Base-by-base conservation (phyloP, 2,797 vertebrate genomes). In the Nothura maculosa region DNA sequence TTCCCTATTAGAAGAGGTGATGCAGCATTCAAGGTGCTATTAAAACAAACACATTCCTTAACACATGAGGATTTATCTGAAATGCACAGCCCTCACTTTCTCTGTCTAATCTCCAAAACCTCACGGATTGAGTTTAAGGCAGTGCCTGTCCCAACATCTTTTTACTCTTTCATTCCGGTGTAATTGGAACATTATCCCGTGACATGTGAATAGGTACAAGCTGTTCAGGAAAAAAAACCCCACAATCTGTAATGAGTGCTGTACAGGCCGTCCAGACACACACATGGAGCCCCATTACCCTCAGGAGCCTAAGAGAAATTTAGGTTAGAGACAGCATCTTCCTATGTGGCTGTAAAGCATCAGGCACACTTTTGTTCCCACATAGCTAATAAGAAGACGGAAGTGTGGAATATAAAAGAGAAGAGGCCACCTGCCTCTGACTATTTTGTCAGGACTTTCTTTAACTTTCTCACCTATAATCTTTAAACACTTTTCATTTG, bases 1-100 rank as follows among this genome's bases (percentile, higher is more conserved):
- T 96, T 97, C 94, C 96, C 92, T 96, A 91, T 97, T 97, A 97
- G 88, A 66, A 61, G 87, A 97, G 96, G 96, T 96, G 97, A 95
- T 81, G 91, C 90, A 89, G 86, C 83, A 90, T 92, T 97, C 62
- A 81, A 27, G 77, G 83, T 88, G 91, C 93, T 74, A 86, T 96
- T 95, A 95, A 94, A 96, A 91, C 88, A 92, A 96, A 97, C 87
- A 92, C 57, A 5, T 62, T 87, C 58, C 87, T 86, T 85, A 94
- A 85, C 60, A 61, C 76, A 52, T 4, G 67, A 78, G 84, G 87
- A 72, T 96, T 96, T 96, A 94, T 94, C 94, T 87, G 90, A 91
- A 94, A 95, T 83, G 89, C 32, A 18, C 17, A 67, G 25, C 30
- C 36, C 61, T 86, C 45, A 10, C 45, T 62, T 94, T 89, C 40